Percentiles rank a stretch among this genome's conserved stretches.
phyloP scores from a whole-genome alignment of 2,113 vertebrate genomes.

The Syngnathus floridae region DNA sequence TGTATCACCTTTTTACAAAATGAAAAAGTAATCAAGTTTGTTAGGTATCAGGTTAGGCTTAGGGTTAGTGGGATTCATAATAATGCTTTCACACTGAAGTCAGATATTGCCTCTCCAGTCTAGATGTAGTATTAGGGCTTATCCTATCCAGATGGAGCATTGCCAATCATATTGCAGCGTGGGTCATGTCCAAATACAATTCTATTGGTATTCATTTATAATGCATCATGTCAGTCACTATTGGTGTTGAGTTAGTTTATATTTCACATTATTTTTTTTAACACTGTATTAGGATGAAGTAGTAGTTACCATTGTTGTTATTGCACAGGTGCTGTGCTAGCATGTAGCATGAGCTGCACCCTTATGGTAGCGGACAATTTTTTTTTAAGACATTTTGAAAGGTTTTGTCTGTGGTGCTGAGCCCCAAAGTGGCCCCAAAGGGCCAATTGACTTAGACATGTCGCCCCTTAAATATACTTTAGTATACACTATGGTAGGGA shows the following conservation, averaged over 20 bases:
- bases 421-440: conserved; percentile 29
- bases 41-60: no score
- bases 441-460: conserved; percentile 53
- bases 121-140: no score
- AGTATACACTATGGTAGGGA: conserved; percentile 43
- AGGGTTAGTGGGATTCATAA: no score
- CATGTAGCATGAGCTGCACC: background rate
- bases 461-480: conserved; percentile 23
- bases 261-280: background rate
- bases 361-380: background rate
- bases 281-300: background rate
- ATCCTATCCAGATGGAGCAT: no score
- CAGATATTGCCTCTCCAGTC: no score
- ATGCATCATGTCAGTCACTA: no score
- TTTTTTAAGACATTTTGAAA: background rate
- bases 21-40: no score
- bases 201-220: no score
- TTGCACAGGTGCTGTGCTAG: background rate
- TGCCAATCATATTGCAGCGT: no score
- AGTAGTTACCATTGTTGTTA: background rate
- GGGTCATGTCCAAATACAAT: no score
- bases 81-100: no score
- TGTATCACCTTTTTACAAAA: no score
- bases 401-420: background rate
- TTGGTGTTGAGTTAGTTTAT: background rate